Percentiles rank a stretch among this genome's conserved stretches.
These are phyloP conservation scores for Astur gentilis DNA, from an alignment of 2,113 vertebrate species.

Conservation along the genomic window DNA sequence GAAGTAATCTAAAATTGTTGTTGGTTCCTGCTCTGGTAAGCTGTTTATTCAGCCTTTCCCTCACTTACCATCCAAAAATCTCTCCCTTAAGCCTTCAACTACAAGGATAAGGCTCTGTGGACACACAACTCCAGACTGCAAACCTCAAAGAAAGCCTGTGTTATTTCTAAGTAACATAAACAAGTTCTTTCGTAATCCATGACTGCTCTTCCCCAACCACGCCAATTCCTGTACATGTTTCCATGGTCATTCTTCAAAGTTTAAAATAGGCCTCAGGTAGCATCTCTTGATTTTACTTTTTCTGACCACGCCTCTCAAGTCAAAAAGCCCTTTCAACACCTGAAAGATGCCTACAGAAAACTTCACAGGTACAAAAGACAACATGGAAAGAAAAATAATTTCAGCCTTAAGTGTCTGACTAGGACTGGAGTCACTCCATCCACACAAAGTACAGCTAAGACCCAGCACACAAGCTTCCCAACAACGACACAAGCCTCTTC, in stretches of 20 bases:
- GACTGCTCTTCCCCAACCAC: not conserved
- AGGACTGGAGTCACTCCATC: not conserved
- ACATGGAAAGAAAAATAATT: not conserved
- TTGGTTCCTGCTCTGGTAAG: not conserved
- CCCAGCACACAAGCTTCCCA: not conserved
- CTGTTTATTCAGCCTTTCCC: not conserved
- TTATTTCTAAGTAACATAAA: not conserved
- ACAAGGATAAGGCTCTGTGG: not conserved
- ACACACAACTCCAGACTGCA: not conserved
- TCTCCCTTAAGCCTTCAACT: not conserved
- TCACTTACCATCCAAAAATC: not conserved
- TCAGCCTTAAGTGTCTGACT: not conserved
- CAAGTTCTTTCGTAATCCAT: not conserved
- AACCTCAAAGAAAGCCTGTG: not conserved
- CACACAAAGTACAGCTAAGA: not conserved
- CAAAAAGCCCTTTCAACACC: not conserved
- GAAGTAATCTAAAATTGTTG: not conserved
- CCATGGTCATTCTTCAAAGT: not conserved
- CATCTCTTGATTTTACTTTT: not conserved
- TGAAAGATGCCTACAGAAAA: not conserved
- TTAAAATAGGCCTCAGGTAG: not conserved
- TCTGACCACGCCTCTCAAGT: not conserved
- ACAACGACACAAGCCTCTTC: not conserved
- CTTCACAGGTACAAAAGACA: not conserved
- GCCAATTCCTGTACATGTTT: not conserved